Percentiles rank a stretch among this genome's conserved stretches.
Evolutionary conservation across 2,888 invertebrate genomes (phyloP).

Genomic region (Cheiracanthium punctorium): DNA sequence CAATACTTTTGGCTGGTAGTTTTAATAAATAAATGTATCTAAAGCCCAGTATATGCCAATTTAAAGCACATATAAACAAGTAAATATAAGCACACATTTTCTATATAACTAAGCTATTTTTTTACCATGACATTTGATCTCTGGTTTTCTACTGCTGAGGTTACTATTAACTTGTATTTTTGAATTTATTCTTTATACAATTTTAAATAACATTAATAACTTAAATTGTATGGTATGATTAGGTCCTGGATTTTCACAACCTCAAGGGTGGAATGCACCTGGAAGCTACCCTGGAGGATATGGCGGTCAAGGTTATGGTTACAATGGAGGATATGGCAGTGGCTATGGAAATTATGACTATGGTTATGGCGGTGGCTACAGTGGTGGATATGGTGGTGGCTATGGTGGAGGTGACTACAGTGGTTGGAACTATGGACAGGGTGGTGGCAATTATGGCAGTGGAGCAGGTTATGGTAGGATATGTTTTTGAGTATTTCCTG

Average conservation of each 20-base stretch:
- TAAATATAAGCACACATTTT: no score
- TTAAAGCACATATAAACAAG: no score
- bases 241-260: slow-evolving; percentile 59
- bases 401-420: slow-evolving; percentile 79
- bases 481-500: background rate
- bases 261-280: slow-evolving; percentile 65
- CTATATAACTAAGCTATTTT: no score
- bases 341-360: slow-evolving; percentile 77
- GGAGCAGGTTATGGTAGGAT: slow-evolving; percentile 52
- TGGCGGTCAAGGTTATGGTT: slow-evolving; percentile 53
- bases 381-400: slow-evolving; percentile 80
- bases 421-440: slow-evolving; percentile 77
- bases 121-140: no score
- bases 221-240: no score
- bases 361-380: slow-evolving; percentile 78
- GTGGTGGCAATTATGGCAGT: slow-evolving; percentile 36
- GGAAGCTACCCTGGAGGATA: slow-evolving; percentile 50
- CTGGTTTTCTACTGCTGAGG: no score
- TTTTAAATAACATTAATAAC: no score
- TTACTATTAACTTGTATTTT: no score
- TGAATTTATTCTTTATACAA: no score
- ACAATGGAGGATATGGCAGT: slow-evolving; percentile 72
- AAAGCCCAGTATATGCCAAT: no score
- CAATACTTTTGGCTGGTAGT: no score
- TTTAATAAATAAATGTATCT: no score